Base-by-base conservation (phyloP, 1,140 invertebrate species). In the Luehdorfia chinensis region DNA sequence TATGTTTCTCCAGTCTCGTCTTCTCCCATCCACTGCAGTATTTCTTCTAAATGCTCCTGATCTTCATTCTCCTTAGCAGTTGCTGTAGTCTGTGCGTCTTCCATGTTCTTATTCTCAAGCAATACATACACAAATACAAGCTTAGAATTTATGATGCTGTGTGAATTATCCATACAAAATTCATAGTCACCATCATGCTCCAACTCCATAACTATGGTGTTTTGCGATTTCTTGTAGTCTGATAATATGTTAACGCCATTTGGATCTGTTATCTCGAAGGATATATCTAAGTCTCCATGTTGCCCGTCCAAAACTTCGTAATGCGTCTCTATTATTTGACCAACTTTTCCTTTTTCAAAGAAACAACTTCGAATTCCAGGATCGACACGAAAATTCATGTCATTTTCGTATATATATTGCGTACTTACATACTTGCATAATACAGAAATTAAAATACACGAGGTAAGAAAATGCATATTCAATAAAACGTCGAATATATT, bases 141-240 rank as follows among this genome's bases (percentile, higher is more conserved):
- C 84, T 96, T 96, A 0, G 88, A 88, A 55, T 92, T 93, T 69
- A 94, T 92, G 27, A 90, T 75, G 69, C 93, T 94, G 65, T 93
- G 93, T 1, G 89, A 90, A 63, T 96, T 96, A 67, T 96, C 94
- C 75, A 95, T 92, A 68, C 95, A 96, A 53, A 95, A 90, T 28
- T 90, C 90, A 72, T 93, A 94, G 54, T 94, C 92, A 6, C 94
- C 94, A 32, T 88, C 87, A 8, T 61, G 45, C 47, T 59, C 53
- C 30, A 86, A 39, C 4, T 83, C 72, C 54, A 75, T 65, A 36
- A 86, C 74, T 25, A 83, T 63, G 41, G 89, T 88, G 59, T 91
- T 93, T 72, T 94, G 92, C 1, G 90, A 83, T 78, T 92, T 92
- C 62, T 92, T 92, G 50, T 88, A 89, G 59, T 94, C 93, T 4